Conservation (phyloP, 2,113 vertebrate species). For the Ceratotherium simum region DNA sequence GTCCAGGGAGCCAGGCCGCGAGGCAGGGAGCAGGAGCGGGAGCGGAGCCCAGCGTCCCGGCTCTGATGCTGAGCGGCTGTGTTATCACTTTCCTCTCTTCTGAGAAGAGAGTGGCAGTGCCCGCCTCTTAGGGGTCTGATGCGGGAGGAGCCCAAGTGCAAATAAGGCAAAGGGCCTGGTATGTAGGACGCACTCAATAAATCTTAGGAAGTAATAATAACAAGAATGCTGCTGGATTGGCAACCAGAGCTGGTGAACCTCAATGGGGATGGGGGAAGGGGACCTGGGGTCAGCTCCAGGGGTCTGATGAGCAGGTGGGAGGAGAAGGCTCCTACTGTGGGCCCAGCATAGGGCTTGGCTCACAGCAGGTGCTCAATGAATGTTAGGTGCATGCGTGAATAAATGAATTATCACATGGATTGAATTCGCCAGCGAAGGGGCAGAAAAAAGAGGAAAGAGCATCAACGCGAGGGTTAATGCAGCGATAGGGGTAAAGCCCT, state of each 20-base stretch:
- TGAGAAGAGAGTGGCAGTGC: neutral
- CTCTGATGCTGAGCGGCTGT: neutral
- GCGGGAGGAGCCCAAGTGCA: neutral
- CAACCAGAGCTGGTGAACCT: neutral
- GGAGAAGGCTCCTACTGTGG: neutral
- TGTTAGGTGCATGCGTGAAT: no score
- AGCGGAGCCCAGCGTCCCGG: rapidly evolving
- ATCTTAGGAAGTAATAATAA: neutral
- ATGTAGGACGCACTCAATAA: neutral
- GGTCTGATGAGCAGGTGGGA: neutral
- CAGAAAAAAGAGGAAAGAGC: neutral
- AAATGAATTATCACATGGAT: neutral
- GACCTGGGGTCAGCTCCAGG: neutral
- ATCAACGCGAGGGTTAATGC: neutral
- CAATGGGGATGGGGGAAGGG: neutral
- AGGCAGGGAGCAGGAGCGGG: neutral
- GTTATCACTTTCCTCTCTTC: neutral
- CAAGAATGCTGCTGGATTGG: neutral
- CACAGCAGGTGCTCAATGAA: neutral
- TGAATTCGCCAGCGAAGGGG: neutral
- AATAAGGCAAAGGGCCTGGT: neutral
- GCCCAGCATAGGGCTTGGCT: neutral
- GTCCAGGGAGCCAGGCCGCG: neutral
- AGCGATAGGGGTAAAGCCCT: neutral
- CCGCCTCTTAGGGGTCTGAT: neutral